Base-by-base conservation (phyloP, 2,113 vertebrate species). In the Setophaga kirtlandii region DNA sequence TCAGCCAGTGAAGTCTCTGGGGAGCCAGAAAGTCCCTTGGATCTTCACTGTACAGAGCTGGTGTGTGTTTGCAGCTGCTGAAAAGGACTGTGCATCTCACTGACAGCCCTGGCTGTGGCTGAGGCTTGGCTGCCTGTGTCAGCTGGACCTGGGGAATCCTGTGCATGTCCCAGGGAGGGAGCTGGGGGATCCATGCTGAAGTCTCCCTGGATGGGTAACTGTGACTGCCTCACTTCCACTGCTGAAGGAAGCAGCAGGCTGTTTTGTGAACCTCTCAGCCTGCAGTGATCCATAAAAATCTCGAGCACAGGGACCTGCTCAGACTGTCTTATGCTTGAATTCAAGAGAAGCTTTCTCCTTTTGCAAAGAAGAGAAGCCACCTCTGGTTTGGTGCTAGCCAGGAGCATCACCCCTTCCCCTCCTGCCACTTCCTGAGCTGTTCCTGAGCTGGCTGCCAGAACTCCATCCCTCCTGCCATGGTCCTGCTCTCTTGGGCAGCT, bases 71-170 rank as follows among this genome's bases (percentile, higher is more conserved):
- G 52, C 65, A 49, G 83, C 22, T 1, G 2, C 68, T 95, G 73
- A 28, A n/a, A 70, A 67, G 69, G 62, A 25, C 42, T 53, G 13
- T 59, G 49, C 47, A 9, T 44, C 37, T 63, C 17, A 0, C 0
- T 24, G 81, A 20, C 30, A 44, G 59, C 63, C 12, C 47, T 41
- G 39, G 25, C 70, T 60, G 1, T 1, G 35, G 53, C 58, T 12
- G 4, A 50, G 63, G 39, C 0, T 0, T 21, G 68, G 21, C 59
- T 0, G 0, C 33, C 55, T 27, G 9, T 1, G 1, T 41, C 80
- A 56, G 41, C 69, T 69, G 75, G 31, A 58, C n/a, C 4, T 0
- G 5, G 24, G 15, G 7, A 31, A 35, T 47, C 24, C 58, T n/a
- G 42, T 24, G 37, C n/a, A 3, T 12, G 7, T 55, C 33, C 68